A percentile compares a stretch with the other conserved stretches of the same genome.
Conservation (phyloP, 1,140 invertebrate genomes). For the Papilio dardanus region DNA sequence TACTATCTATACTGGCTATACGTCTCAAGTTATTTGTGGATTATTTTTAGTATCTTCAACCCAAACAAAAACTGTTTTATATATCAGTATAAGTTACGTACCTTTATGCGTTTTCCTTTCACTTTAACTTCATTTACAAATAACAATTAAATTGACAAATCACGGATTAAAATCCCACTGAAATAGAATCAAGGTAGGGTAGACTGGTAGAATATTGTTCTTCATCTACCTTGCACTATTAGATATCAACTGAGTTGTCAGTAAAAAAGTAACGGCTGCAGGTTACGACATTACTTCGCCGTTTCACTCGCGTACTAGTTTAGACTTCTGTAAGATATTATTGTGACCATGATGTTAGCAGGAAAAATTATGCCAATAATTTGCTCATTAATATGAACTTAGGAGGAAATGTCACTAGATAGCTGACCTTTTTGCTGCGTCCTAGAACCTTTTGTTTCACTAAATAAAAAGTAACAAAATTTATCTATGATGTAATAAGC, state of each 20-base stretch:
- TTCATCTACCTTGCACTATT: constrained; percentile 27
- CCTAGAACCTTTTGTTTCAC: too few relatives aligned
- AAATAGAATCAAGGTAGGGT: background rate
- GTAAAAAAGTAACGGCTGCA: background rate
- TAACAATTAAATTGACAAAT: background rate
- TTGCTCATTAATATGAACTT: background rate
- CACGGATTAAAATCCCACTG: background rate
- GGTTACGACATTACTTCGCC: constrained; percentile 29
- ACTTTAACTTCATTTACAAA: background rate
- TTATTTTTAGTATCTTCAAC: background rate
- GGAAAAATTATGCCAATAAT: background rate
- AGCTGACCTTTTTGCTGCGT: constrained; percentile 31
- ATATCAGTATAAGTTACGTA: background rate
- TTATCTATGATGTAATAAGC: background rate
- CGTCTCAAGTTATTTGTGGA: background rate
- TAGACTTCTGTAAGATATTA: background rate
- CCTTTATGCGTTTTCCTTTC: background rate
- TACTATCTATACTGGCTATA: too few relatives aligned
- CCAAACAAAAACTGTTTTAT: background rate
- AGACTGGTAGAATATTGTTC: background rate
- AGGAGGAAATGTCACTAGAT: background rate
- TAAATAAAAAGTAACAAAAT: background rate
- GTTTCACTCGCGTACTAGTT: constrained; percentile 28
- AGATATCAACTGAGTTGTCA: background rate
- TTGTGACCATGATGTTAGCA: constrained; percentile 11